Evolutionary conservation across 2,888 invertebrate species (phyloP).

Genomic region (Calliscelio sp.): DNA sequence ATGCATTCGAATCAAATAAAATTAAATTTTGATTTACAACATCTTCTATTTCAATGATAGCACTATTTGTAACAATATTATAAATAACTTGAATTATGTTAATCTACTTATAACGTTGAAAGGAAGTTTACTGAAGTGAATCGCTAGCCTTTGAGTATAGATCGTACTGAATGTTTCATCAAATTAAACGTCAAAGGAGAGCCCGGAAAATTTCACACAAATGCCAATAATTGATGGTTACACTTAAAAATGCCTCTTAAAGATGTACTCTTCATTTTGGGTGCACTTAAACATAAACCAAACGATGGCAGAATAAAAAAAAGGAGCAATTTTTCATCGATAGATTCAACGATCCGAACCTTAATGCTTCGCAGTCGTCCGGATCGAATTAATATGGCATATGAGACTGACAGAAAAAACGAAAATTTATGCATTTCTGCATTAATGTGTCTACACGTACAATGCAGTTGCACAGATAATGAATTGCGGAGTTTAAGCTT

Average conservation of each 20-base stretch:
- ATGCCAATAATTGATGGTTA: constrained; percentile 10
- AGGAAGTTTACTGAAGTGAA: constrained; percentile 3
- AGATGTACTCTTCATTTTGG: not conserved
- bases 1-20: too few species aligned
- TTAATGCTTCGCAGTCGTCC: constrained; percentile 50
- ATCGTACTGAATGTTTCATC: constrained; percentile 14
- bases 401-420: constrained; percentile 63
- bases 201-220: not conserved
- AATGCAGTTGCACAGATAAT: constrained; percentile 59
- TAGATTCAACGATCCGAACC: constrained; percentile 53
- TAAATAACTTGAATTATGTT: not conserved
- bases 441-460: constrained; percentile 67
- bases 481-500: constrained; percentile 53
- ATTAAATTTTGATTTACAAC: not conserved
- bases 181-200: constrained; percentile 8
- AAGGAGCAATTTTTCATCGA: constrained; percentile 59
- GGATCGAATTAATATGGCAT: constrained; percentile 58
- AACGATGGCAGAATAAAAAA: constrained; percentile 26
- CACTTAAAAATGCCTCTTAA: not conserved
- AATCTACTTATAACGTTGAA: not conserved
- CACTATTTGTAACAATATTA: too few species aligned
- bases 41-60: too few species aligned
- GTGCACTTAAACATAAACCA: constrained; percentile 33
- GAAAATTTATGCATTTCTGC: constrained; percentile 65
- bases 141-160: constrained; percentile 1